Base-by-base conservation (phyloP, 1,140 invertebrate species). In the Drosophila ohnishii region DNA sequence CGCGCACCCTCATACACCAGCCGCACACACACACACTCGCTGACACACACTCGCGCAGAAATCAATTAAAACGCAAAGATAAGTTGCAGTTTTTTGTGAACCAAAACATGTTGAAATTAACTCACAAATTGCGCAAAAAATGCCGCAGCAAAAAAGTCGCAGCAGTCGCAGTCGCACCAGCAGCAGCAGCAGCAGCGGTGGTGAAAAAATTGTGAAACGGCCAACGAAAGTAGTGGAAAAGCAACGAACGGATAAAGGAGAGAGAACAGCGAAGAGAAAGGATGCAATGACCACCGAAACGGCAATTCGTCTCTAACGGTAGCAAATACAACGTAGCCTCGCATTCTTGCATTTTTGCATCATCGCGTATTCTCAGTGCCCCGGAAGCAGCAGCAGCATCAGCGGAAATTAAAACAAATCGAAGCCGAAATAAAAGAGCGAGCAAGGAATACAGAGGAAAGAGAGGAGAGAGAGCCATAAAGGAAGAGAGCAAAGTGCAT, bases 91-190 rank as follows among this genome's bases (percentile, higher is more conserved):
- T 66, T 42, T 58, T 51, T 58, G 47, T 57, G 50, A 30, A 39
- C 53, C 39, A 25, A 39, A 67, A 76, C 47, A 87, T 87, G 83
- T 55, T 59, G 19, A 66, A 88, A 67, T 61, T 77, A 61, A 80
- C 84, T 77, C 84, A 87, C 48, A 88, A 86, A 76, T 88, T 87
- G 78, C 84, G 83, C 57, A 87, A 87, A 88, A 87, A 83, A 83
- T 83, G 76, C 80, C 86, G 75, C 83, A 83, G 69, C 69, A 71
- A 80, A 77, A 58, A 42, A 40, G 37, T 32, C 28, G 37, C 50
- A 64, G 63, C 57, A 50, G 5, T n/a, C 3, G 45, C 47, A 50
- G 47, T 48, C 45, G 48, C 16, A 34, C 22, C 45, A 50, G 32
- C 30, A 34, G 47, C 56, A 64, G 25, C 25, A 22, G 25, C 25